Base-by-base conservation (phyloP, 2,888 invertebrate genomes). In the Diogma glabrata region DNA sequence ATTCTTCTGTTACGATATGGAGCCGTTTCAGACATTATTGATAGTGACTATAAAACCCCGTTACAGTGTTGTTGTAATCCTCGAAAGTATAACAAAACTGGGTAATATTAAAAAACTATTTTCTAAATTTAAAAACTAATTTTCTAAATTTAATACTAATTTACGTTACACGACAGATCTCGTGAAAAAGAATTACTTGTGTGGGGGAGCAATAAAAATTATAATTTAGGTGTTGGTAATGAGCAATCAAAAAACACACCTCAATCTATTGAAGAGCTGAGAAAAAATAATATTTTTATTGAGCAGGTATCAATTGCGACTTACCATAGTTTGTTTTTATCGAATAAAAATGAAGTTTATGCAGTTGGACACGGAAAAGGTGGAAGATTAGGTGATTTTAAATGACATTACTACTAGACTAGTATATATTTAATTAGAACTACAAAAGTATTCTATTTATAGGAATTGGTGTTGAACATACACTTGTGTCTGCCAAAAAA, bases 181-280 rank as follows among this genome's bases (percentile, higher is more conserved):
- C 40, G 57, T 45, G 61, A 60, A 24, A 66, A 62, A 55, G 85
- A 89, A 61, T 77, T 82, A 0, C 86, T 86, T 58, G 82, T 84
- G 1, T 92, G 90, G 89, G 92, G 92, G 9, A 80, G 78, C 30
- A 92, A 93, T 67, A 77, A 79, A 36, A 92, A 91, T 67, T 87
- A 86, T 64, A 87, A 86, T 3, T 73, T 91, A 8, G 92, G 91
- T 2, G 80, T 83, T 22, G 79, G 80, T 50, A 74, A 79, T 46
- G 80, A 83, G 59, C 77, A 84, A 60, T 75, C 76, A 10, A 69
- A 78, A 43, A 67, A 70, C 49, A 58, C 72, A 6, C 87, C 88
- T 0, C 86, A 87, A 60, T 63, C 80, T 23, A 67, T 86, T 38
- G 80, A 82, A 47, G 74, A 73, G 52, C 86, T 87, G 63, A 79